These are phyloP conservation scores for Cynopterus brachyotis DNA, from an alignment of 2,113 vertebrate genomes.

Conservation along the genomic window DNA sequence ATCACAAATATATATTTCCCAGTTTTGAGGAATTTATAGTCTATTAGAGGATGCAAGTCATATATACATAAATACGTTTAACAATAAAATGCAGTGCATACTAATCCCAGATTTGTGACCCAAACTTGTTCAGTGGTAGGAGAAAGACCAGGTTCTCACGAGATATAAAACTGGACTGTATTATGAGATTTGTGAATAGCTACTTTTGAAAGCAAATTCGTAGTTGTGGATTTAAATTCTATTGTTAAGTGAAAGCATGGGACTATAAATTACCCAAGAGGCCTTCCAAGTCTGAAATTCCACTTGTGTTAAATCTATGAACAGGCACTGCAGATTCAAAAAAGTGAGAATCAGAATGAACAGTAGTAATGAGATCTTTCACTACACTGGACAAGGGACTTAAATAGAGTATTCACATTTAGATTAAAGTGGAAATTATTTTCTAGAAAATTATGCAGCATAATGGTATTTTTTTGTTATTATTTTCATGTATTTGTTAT, in stretches of 20 bases:
- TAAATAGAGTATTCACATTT: neutral
- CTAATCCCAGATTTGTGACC: neutral
- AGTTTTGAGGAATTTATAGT: neutral
- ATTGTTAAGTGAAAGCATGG: neutral
- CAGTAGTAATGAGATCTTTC: neutral
- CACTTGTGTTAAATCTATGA: neutral
- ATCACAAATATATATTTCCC: neutral
- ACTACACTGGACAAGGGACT: neutral
- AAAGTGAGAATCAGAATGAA: neutral
- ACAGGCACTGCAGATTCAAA: neutral
- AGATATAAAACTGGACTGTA: neutral
- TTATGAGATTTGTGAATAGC: neutral
- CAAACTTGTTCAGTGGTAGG: neutral
- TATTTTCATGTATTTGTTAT: conserved; percentile 6
- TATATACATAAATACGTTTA: neutral
- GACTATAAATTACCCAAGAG: neutral
- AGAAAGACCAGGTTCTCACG: neutral
- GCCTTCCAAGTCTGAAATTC: neutral
- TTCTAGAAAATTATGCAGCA: neutral
- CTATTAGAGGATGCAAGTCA: neutral
- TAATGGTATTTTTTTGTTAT: conserved; percentile 5
- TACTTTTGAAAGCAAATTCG: neutral
- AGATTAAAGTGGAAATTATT: neutral
- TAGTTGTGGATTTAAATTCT: neutral
- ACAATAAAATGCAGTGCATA: neutral